Conservation (phyloP, 2,888 invertebrate species). For the Panzeria rudis region DNA sequence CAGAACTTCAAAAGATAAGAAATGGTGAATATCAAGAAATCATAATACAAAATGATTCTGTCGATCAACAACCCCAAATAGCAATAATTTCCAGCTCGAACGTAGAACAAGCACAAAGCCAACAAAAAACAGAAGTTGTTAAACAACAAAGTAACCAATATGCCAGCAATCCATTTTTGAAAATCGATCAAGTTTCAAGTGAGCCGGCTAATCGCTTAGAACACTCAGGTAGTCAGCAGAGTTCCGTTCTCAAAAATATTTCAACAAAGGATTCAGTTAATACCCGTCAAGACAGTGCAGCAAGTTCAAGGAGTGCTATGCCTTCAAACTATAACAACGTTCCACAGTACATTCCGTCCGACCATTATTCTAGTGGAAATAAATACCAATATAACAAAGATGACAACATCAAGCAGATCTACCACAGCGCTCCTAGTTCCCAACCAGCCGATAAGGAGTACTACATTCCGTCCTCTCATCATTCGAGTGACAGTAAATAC, state of each 20-base stretch:
- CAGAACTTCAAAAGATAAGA: slow-evolving; percentile 23
- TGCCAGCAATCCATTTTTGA: slow-evolving; percentile 45
- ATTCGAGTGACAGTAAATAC: no score
- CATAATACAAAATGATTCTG: slow-evolving; percentile 24
- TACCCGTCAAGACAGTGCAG: not conserved
- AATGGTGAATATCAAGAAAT: slow-evolving; percentile 45
- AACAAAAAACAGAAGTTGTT: not conserved
- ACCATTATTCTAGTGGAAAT: slow-evolving; percentile 27
- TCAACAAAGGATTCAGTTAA: not conserved
- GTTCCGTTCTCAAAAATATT: slow-evolving; percentile 14
- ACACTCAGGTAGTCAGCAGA: slow-evolving; percentile 18
- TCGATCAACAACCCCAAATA: slow-evolving; percentile 6
- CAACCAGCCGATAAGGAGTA: slow-evolving; percentile 51
- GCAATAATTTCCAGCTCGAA: not conserved
- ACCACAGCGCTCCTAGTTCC: slow-evolving; percentile 13
- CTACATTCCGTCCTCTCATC: slow-evolving; percentile 47
- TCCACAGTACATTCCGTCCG: slow-evolving; percentile 41
- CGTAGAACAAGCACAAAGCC: slow-evolving; percentile 6
- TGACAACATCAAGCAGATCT: slow-evolving; percentile 38
- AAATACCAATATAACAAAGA: slow-evolving; percentile 56
- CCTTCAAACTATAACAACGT: not conserved
- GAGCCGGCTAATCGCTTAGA: slow-evolving; percentile 4
- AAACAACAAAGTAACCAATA: slow-evolving; percentile 27
- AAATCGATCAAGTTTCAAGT: not conserved
- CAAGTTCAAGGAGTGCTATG: not conserved